Evolutionary conservation across 2,888 invertebrate species (phyloP), one percentile per base, ranked within the genome.

Genomic region (Cerastoderma edule): DNA sequence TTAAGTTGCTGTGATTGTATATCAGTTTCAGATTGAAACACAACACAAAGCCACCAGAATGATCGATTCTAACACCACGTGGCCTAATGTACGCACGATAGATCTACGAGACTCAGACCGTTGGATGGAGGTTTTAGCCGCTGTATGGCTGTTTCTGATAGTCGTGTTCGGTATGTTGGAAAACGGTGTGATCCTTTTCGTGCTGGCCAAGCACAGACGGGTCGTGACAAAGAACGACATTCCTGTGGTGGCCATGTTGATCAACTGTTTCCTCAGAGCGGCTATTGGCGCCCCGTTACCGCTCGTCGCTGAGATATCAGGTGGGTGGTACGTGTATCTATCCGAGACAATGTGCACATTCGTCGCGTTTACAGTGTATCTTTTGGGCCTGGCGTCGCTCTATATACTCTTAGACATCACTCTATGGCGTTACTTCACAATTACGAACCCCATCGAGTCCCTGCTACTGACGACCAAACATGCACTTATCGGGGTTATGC

Each of bases 331-430:
- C 19, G 32, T 22, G 8, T 44, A 27, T 16, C 13, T 73, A 30
- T 19, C 28, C n/a, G 24, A 24, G 27, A 24, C 48, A 5, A 22
- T 24, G 16, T 73, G 72, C 39, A 39, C 48, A 24, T 33, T 63
- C 13, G 67, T 67, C 28, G 72, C 67, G 2, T 50, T 63, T 19
- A 27, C 63, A 16, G 67, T 67, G 10, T 73, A 67, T 30, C 50
- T 67, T 10, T 50, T 67, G 32, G 72, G 72, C 1, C 50, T 73
- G 27, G 32, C 67, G 22, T 60, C 72, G 24, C 39, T 73, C 19
- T 73, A 60, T 33, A 22, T 73, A 0, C 67, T 67, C n/a, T 24
- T 54, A 50, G 65, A 46, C 27, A 67, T 67, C 10, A 33, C 72
- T 0, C 28, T 73, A 3, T 32, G n/a, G 24, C 48, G 72, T 24